Conservation (phyloP, 2,113 vertebrate genomes). For the Thomomys bottae region DNA sequence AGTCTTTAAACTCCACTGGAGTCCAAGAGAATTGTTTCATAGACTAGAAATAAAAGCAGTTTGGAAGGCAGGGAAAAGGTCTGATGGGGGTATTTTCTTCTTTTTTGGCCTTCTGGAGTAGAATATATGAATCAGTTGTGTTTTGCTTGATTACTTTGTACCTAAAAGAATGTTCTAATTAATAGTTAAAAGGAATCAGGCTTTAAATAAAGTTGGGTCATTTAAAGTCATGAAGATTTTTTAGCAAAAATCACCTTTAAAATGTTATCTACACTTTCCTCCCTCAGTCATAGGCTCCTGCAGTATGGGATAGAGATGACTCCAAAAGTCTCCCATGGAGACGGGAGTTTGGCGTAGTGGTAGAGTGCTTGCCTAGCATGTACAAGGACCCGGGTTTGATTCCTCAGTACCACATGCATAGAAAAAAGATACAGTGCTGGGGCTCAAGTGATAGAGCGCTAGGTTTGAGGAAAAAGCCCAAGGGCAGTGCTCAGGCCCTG, state of each 20-base stretch:
- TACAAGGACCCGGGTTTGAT: too few species aligned
- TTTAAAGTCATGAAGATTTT: conserved; percentile 69
- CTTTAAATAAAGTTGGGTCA: conserved; percentile 64
- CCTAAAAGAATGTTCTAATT: conserved; percentile 57
- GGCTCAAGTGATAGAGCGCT: too few species aligned
- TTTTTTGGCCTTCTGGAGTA: not conserved
- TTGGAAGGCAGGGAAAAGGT: conserved; percentile 51
- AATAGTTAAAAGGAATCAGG: conserved; percentile 63
- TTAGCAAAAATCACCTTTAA: conserved; percentile 59
- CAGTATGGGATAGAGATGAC: conserved; percentile 64
- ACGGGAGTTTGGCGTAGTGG: too few species aligned
- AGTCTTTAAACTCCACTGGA: conserved; percentile 19
- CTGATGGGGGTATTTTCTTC: not conserved
- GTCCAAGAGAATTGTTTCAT: not conserved
- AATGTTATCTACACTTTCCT: conserved; percentile 52
- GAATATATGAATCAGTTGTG: not conserved
- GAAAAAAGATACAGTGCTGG: too few species aligned
- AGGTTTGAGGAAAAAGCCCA: too few species aligned
- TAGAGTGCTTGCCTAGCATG: too few species aligned
- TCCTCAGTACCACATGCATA: too few species aligned
- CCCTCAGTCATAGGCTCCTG: conserved; percentile 32
- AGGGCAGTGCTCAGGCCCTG: too few species aligned
- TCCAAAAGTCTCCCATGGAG: too few species aligned
- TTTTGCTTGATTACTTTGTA: conserved; percentile 41
- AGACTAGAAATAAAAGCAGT: not conserved